These are phyloP conservation scores for Choloepus hoffmanni DNA, from an alignment of 2,113 vertebrate species.

Conservation along the genomic window DNA sequence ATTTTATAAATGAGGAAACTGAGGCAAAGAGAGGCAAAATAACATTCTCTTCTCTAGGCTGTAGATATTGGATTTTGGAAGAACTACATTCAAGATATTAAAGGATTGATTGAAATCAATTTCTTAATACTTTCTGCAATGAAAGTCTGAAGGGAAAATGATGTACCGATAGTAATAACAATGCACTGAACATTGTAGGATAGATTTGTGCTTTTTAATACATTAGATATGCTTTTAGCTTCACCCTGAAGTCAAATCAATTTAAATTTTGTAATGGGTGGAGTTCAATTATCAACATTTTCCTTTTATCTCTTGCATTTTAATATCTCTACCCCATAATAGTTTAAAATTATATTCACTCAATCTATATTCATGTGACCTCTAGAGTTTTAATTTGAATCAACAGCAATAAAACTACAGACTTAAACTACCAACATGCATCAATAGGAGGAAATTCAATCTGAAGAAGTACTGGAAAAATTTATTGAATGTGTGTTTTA, in stretches of 20 bases:
- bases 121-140: slow-evolving; percentile 44
- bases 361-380: slow-evolving; percentile 29
- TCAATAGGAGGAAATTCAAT: slow-evolving; percentile 15
- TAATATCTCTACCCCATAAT: slow-evolving; percentile 36
- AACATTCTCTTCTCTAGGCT: not conserved
- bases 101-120: slow-evolving; percentile 57
- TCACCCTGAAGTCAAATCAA: slow-evolving; percentile 67
- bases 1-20: not conserved
- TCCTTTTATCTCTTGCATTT: not conserved
- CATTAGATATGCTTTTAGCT: slow-evolving; percentile 60
- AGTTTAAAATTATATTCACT: slow-evolving; percentile 50
- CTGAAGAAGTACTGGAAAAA: not conserved
- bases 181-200: slow-evolving; percentile 25
- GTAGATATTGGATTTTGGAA: not conserved
- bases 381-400: slow-evolving; percentile 24
- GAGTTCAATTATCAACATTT: slow-evolving; percentile 52
- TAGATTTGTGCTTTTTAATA: slow-evolving; percentile 69
- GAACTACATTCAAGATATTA: not conserved
- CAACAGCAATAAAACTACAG: slow-evolving; percentile 11
- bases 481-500: not conserved
- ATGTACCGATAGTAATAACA: slow-evolving; percentile 44
- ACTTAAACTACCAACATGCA: not conserved
- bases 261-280: slow-evolving; percentile 55
- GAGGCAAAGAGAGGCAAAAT: not conserved
- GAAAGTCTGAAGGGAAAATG: slow-evolving; percentile 58